phyloP scores from a whole-genome alignment of 2,797 vertebrate genomes.

The Smutsia gigantea region DNA sequence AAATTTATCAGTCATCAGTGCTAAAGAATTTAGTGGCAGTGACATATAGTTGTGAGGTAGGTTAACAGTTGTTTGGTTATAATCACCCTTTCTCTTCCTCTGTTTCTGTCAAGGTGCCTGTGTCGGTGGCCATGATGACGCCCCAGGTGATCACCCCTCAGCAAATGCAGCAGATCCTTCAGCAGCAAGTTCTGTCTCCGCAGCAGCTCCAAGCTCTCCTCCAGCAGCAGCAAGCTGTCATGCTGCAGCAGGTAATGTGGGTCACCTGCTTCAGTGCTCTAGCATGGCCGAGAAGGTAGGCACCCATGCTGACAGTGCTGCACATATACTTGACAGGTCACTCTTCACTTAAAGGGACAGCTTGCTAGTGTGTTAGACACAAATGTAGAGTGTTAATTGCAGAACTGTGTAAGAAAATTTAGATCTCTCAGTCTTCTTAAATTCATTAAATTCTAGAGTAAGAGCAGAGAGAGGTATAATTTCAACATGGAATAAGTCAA shows the following conservation, averaged over 20 bases:
- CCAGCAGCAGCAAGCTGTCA: slow-evolving; percentile 99
- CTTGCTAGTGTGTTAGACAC: background rate
- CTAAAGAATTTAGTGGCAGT: slow-evolving; percentile 61
- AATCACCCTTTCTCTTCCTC: slow-evolving; percentile 38
- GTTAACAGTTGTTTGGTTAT: slow-evolving; percentile 50
- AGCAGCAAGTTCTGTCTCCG: slow-evolving; percentile 99
- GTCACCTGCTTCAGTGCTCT: slow-evolving; percentile 85
- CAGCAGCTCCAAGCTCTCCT: slow-evolving; percentile 99
- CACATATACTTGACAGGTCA: background rate
- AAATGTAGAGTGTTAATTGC: slow-evolving; percentile 57
- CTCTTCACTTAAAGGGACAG: background rate
- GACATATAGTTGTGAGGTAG: background rate
- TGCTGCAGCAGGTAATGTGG: slow-evolving; percentile 98
- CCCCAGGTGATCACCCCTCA: slow-evolving; percentile 99
- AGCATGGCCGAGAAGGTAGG: slow-evolving; percentile 6
- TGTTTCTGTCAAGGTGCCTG: slow-evolving; percentile 92
- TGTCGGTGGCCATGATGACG: slow-evolving; percentile 99
- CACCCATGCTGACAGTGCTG: background rate
- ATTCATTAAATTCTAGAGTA: slow-evolving; percentile 65
- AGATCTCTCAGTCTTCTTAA: slow-evolving; percentile 34
- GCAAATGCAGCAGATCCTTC: slow-evolving; percentile 99
- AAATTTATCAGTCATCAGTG: slow-evolving; percentile 69
- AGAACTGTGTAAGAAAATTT: slow-evolving; percentile 12
- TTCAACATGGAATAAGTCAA: slow-evolving; percentile 74
- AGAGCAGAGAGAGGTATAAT: slow-evolving; percentile 66